Evolutionary conservation across 2,113 vertebrate species (phyloP).

Genomic region (Marmota flaviventris): DNA sequence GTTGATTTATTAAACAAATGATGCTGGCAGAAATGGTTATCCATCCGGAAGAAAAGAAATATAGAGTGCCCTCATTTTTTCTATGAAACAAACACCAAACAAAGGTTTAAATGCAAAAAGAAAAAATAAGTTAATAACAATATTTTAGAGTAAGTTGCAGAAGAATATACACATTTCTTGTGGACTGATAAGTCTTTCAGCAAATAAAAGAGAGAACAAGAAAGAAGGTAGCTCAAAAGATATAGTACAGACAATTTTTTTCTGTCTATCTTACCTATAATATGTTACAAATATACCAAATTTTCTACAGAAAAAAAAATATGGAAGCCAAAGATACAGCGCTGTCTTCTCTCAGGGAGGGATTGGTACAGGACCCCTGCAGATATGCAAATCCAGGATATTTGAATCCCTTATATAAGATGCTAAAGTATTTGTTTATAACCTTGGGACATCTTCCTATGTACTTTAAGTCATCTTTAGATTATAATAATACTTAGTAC

Average conservation of each 20-base stretch:
- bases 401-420: neutral
- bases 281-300: neutral
- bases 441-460: neutral
- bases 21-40: neutral
- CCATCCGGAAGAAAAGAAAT: neutral
- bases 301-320: neutral
- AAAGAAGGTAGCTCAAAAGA: neutral
- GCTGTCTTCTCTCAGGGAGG: neutral
- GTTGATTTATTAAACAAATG: conserved; percentile 3
- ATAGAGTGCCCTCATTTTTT: neutral
- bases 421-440: neutral
- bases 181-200: neutral
- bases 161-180: neutral
- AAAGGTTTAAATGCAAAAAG: neutral
- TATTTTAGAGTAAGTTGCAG: neutral
- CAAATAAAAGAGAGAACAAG: accelerated
- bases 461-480: neutral
- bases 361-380: neutral
- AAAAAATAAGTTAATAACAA: neutral
- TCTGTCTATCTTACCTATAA: neutral
- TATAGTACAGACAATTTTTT: neutral
- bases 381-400: neutral
- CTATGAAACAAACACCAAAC: neutral
- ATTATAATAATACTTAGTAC: neutral
- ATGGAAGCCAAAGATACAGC: neutral